Evolutionary conservation across 2,888 invertebrate species (phyloP).

Genomic region (Cheilosia vulpina): DNA sequence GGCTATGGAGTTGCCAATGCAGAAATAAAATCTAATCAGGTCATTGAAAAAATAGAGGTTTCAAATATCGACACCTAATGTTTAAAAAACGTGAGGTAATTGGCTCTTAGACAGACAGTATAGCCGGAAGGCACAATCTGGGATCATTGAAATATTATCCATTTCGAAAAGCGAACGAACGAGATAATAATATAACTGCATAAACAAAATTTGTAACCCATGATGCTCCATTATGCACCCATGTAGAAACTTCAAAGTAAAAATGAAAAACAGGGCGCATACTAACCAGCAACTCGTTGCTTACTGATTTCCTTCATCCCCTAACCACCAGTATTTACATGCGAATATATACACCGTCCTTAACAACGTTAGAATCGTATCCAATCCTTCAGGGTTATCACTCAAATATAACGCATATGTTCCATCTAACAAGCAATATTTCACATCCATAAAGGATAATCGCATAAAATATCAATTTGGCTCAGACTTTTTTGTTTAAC

Average conservation of each 20-base stretch:
- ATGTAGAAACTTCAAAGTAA: not conserved
- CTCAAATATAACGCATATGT: slow-evolving; percentile 29
- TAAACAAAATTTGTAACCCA: too few relatives aligned
- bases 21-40: too few relatives aligned
- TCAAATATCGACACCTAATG: too few relatives aligned
- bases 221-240: not conserved
- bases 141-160: too few relatives aligned
- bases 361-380: not conserved
- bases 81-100: too few relatives aligned
- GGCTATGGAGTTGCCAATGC: too few relatives aligned
- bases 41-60: too few relatives aligned
- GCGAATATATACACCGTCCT: too few relatives aligned
- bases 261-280: not conserved
- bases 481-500: slow-evolving; percentile 38
- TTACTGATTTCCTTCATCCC: not conserved
- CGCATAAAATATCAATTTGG: slow-evolving; percentile 71
- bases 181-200: too few relatives aligned
- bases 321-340: not conserved
- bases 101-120: too few relatives aligned
- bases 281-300: not conserved
- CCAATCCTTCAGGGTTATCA: not conserved
- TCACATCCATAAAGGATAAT: slow-evolving; percentile 63
- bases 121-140: too few relatives aligned
- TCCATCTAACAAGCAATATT: slow-evolving; percentile 57
- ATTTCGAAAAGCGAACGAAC: too few relatives aligned